Base-by-base conservation (phyloP, 1,140 invertebrate genomes). In the Tyrophagus putrescentiae region DNA sequence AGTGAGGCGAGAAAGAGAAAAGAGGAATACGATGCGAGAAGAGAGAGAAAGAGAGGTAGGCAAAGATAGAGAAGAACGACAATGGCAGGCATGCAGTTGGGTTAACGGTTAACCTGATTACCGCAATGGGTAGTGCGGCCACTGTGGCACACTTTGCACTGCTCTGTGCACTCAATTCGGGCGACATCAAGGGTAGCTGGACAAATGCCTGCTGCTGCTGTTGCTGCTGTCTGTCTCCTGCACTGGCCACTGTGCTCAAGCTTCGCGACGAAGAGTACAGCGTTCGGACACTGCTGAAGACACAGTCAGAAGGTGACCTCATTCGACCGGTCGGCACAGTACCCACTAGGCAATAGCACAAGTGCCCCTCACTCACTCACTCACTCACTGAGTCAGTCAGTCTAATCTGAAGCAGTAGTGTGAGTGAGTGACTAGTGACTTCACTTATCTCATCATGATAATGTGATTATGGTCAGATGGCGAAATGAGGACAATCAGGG, bases 361-460 rank as follows among this genome's bases (percentile, higher is more conserved):
- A n/a, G n/a, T 13, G 36, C 36, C 36, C 13, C 13, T 21, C 13
- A 13, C 36, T 13, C 21, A 48, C 45, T 48, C 45, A 48, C 45
- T 48, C 45, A 18, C 45, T 7, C 45, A 48, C 45, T 48, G 7
- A 18, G 18, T 48, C 7, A 7, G 21, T 29, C 31, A 48, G 23
- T 21, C 7, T 21, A 21, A 13, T 39, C 36, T 21, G 21, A 13
- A 13, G 36, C 13, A 39, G 36, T 39, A 39, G 21, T 39, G 36
- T 39, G 36, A 39, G 36, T 39, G 13, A 39, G 36, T 39, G 21
- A 48, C 13, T 21, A 9, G 45, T 48, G 45, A 48, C 7, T 48
- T 48, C 45, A 48, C 45, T 48, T 48, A 48, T 48, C 45, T 48
- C 45, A 48, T 48, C 45, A 48, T 48, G 45, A 48, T 48, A 48